These are phyloP conservation scores for Melitaea cinxia DNA, from an alignment of 1,140 invertebrate genomes.

Conservation along the genomic window DNA sequence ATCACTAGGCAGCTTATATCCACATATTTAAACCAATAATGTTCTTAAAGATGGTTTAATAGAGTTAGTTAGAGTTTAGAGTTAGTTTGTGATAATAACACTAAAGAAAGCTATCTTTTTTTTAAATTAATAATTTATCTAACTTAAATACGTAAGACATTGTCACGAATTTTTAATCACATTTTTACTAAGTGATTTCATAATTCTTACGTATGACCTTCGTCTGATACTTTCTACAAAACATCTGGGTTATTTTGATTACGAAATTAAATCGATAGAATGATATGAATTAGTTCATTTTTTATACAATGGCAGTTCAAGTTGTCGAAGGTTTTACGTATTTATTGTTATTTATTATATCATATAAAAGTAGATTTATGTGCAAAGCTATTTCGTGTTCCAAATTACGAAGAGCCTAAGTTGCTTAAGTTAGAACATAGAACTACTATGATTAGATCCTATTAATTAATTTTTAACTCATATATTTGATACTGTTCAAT, in stretches of 20 bases:
- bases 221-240: constrained; percentile 15
- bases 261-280: constrained; percentile 21
- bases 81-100: too few relatives aligned
- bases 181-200: constrained; percentile 1
- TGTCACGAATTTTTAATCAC: not conserved
- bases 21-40: too few relatives aligned
- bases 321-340: not conserved
- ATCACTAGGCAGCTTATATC: too few relatives aligned
- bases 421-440: too few relatives aligned
- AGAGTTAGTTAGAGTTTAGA: too few relatives aligned
- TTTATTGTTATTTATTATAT: not conserved
- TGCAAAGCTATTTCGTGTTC: not conserved
- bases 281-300: constrained; percentile 14
- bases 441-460: too few relatives aligned
- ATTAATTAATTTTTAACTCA: too few relatives aligned
- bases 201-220: constrained; percentile 24
- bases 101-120: too few relatives aligned
- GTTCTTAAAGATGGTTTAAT: too few relatives aligned
- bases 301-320: constrained; percentile 12
- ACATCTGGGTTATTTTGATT: constrained; percentile 26
- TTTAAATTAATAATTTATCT: too few relatives aligned
- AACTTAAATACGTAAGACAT: not conserved
- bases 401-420: not conserved
- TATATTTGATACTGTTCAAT: too few relatives aligned
- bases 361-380: not conserved